Base-by-base conservation (phyloP, 2,888 invertebrate genomes). In the Drosophila ustulata region DNA sequence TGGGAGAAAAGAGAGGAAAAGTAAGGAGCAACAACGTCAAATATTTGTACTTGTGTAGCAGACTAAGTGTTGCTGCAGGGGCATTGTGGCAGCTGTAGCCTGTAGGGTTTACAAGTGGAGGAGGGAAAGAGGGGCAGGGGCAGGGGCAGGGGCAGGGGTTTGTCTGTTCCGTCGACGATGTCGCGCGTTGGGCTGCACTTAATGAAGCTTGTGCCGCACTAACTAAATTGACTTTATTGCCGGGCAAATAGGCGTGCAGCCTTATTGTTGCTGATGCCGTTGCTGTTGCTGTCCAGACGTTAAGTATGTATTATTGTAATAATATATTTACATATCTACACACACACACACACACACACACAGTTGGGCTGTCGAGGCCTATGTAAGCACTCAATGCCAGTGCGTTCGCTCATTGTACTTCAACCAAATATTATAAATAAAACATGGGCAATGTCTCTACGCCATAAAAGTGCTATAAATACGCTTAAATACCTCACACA, bases 221-320 rank as follows among this genome's bases (percentile, higher is more conserved):
- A 86, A 82, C 89, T 89, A 89, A 86, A 86, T 86, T 86, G 85
- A 89, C 86, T 89, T 88, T 89, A 86, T 86, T 86, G 83, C 83
- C 82, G 74, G 72, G 80, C 82, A 89, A 85, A 85, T 85, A 81
- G 89, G 85, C 84, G 65, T 64, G 61, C 71, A 63, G 71, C 69
- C 63, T 43, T 52, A 43, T 63, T 58, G 61, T 52, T 47, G 57
- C 37, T 55, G 45, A 47, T 45, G 18, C 18, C 18, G 18, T 18
- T 25, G 59, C 46, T 55, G 66, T 50, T 63, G 58, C 41, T 70
- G 61, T 59, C 32, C 30, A 56, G 55, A 62, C 55, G 59, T 78
- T 86, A 80, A 89, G 84, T 83, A 71, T 69, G 85, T 83, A 78
- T 87, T 84, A 89, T 80, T 64, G 62, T 87, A 71, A 80, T 87